Evolutionary conservation across 2,113 vertebrate species (phyloP).

Genomic region (Galemys pyrenaicus): DNA sequence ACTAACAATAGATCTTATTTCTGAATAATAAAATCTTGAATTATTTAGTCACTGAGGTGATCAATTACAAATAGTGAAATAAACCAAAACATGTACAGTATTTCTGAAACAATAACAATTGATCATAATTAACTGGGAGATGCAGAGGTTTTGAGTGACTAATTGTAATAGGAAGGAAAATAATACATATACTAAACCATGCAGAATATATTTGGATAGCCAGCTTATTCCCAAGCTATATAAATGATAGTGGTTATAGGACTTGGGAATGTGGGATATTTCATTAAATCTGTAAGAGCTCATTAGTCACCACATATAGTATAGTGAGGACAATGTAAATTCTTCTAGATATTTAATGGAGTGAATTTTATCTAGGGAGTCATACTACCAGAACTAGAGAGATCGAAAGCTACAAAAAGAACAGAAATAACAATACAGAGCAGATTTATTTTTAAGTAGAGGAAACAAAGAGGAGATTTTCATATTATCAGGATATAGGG

Average conservation of each 20-base stretch:
- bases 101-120: neutral
- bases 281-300: slow-evolving; percentile 17
- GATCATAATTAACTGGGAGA: neutral
- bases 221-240: neutral
- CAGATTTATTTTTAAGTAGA: neutral
- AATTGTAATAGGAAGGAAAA: neutral
- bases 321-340: neutral
- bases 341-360: neutral
- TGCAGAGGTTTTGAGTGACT: neutral
- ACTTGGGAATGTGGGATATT: neutral
- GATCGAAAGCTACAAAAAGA: rapidly evolving
- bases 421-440: neutral
- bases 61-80: neutral
- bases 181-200: neutral
- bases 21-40: slow-evolving; percentile 3
- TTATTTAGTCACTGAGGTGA: neutral
- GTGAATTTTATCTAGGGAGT: neutral
- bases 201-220: neutral
- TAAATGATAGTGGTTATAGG: neutral
- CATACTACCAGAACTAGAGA: neutral
- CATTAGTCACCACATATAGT: neutral
- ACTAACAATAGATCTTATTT: neutral
- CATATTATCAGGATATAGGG: neutral
- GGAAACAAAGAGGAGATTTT: neutral
- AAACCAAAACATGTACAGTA: neutral